phyloP scores from a whole-genome alignment of 2,113 vertebrate genomes.

The Zapornia atra region DNA sequence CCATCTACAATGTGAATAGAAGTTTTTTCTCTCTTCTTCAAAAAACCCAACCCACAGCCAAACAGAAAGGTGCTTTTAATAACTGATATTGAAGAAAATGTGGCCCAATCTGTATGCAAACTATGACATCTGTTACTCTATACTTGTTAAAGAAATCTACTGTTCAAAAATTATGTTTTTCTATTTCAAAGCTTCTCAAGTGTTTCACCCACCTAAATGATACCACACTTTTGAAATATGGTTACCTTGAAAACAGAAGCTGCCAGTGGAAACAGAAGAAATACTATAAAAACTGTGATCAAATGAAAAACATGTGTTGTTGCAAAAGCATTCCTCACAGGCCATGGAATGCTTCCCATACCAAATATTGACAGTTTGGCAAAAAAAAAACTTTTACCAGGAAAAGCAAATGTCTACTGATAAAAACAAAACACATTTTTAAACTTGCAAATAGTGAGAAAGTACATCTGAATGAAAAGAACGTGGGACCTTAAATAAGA shows the following conservation, averaged over 20 bases:
- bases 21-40: neutral
- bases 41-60: neutral
- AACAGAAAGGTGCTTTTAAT: neutral
- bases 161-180: neutral
- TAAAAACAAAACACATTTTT: neutral
- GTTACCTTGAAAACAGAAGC: constrained; percentile 10
- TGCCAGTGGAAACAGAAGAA: neutral
- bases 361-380: neutral
- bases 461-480: neutral
- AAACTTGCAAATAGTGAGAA: neutral
- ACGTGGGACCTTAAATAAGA: neutral
- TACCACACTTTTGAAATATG: neutral
- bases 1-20: neutral
- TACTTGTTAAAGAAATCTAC: neutral
- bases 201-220: neutral
- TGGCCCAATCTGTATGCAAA: neutral
- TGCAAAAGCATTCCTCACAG: neutral
- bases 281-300: neutral
- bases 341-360: neutral
- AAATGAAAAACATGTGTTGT: neutral
- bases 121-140: neutral
- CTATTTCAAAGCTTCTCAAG: neutral
- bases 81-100: neutral
- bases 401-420: neutral
- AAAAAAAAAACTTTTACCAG: neutral